Evolutionary conservation across 1,140 invertebrate genomes (phyloP).

Genomic region (Chlorops oryzae): DNA sequence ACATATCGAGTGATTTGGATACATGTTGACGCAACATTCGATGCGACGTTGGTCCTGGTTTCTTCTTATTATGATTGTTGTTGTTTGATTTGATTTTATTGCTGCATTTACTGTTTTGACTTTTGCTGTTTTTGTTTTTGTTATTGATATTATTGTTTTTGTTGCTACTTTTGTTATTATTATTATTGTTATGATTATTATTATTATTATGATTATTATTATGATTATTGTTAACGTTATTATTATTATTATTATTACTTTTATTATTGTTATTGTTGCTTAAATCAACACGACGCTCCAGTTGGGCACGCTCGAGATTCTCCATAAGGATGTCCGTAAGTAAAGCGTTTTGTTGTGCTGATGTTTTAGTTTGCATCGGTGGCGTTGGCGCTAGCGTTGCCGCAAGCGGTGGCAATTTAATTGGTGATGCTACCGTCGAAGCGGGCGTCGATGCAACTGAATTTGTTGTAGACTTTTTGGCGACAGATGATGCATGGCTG

Average conservation of each 20-base stretch:
- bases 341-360: constrained; percentile 26
- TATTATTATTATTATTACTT: background rate
- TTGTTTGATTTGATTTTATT: background rate
- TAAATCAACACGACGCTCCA: constrained; percentile 1
- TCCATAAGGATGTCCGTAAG: constrained; percentile 27
- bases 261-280: background rate
- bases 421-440: constrained; percentile 32
- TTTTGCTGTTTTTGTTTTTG: constrained; percentile 16
- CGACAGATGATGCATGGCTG: constrained; percentile 21
- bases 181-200: background rate
- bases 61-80: background rate
- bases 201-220: background rate
- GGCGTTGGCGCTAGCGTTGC: constrained; percentile 5
- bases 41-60: background rate
- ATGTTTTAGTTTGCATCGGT: constrained; percentile 20
- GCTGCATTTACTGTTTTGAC: constrained; percentile 9
- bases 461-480: constrained; percentile 24
- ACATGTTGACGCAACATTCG: constrained; percentile 23
- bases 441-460: constrained; percentile 37
- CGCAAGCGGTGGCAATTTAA: constrained; percentile 19
- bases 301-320: background rate
- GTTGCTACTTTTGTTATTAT: background rate
- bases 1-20: constrained; percentile 42
- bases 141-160: constrained; percentile 17
- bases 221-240: background rate